Base-by-base conservation (phyloP, 2,888 invertebrate genomes). In the Hymenopus coronatus region DNA sequence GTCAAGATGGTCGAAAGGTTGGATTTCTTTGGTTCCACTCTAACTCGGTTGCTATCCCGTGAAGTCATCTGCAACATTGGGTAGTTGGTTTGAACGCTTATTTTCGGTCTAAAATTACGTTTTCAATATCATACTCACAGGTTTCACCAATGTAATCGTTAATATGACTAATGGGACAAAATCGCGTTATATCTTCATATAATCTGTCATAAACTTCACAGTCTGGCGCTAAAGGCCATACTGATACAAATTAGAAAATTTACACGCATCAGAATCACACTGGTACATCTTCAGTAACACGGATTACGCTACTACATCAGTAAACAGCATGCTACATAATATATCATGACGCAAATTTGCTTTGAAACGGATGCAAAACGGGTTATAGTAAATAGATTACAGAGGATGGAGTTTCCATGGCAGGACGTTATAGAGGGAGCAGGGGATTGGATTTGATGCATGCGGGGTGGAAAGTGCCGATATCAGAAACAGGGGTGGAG, bases 361-460 rank as follows among this genome's bases (percentile, higher is more conserved):
- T 85, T 54, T 85, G 86, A 28, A 86, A 86, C 81, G 81, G 12
- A 86, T 81, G 46, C 86, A 86, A 86, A 86, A 81, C 81, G 30
- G 28, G 46, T 86, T 86, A 86, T 81, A 86, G 81, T 86, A 86
- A 86, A 86, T 81, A 46, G 40, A 86, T 86, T 86, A 86, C n/a
- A 28, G 15, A 70, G 30, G 25, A 81, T 81, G 20, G 25, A 86
- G 86, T 28, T 81, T 54, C 70, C 30, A 81, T 81, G 81, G 28
- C 14, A 28, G 54, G 54, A 25, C 54, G 54, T 1, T 70, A 70
- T 70, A 25, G 54, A 25, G 54, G 54, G 54, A 70, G 25, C 54
- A 14, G 20, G 54, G 54, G 54, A 70, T 70, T 70, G 54, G 20
- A 25, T 70, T 70, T 70, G 20, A 70, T 70, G 54, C 20, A 70